These are phyloP conservation scores for Dryadula phaetusa DNA, from an alignment of 2,888 invertebrate species.

Conservation along the genomic window DNA sequence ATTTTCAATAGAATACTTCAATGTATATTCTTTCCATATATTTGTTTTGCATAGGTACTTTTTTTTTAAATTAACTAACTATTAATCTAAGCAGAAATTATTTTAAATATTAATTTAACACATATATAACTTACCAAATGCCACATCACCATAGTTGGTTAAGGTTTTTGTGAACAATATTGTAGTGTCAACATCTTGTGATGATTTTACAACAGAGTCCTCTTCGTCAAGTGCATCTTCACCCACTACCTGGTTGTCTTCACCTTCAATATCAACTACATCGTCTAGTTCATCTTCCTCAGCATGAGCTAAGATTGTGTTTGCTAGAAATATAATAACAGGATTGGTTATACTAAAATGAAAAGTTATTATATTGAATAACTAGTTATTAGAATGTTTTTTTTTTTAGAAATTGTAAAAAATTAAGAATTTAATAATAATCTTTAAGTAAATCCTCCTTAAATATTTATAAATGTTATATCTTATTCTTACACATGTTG, in stretches of 20 bases:
- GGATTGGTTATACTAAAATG: too few relatives aligned
- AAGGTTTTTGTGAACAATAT: slow-evolving; percentile 94
- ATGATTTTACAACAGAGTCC: slow-evolving; percentile 86
- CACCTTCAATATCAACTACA: slow-evolving; percentile 87
- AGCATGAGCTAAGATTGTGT: slow-evolving; percentile 82
- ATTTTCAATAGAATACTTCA: too few relatives aligned
- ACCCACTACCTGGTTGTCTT: slow-evolving; percentile 85
- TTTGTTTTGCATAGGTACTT: too few relatives aligned
- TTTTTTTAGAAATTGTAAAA: too few relatives aligned
- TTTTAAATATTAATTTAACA: too few relatives aligned
- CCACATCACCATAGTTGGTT: slow-evolving; percentile 84
- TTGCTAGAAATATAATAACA: slow-evolving; percentile 65
- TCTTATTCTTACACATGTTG: neutral
- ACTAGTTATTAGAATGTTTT: too few relatives aligned
- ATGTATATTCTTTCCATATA: too few relatives aligned
- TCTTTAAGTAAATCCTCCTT: too few relatives aligned
- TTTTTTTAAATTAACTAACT: too few relatives aligned
- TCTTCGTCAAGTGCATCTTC: slow-evolving; percentile 87
- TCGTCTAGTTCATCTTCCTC: slow-evolving; percentile 89
- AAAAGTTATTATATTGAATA: neutral
- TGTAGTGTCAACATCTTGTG: slow-evolving; percentile 95
- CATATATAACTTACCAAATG: slow-evolving; percentile 86
- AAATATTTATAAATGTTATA: neutral
- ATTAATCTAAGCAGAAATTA: too few relatives aligned
- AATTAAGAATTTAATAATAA: too few relatives aligned